Conservation (phyloP, 1,140 invertebrate species). For the Parasteatoda tepidariorum region DNA sequence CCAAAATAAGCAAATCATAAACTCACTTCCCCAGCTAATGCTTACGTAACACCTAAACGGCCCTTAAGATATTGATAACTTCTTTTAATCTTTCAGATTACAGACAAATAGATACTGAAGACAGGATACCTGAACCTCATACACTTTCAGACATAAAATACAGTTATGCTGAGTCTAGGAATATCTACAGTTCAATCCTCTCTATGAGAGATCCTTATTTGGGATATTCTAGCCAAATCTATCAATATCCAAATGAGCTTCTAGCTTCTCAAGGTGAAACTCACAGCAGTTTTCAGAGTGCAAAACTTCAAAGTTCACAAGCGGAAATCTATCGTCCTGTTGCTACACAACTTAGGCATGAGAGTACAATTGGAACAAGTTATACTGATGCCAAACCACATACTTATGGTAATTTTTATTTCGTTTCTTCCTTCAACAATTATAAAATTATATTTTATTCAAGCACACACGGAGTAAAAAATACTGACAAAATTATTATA, state of each 20-base stretch:
- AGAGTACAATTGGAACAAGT: neutral
- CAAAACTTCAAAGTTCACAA: neutral
- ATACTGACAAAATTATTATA: no score
- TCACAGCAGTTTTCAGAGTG: neutral
- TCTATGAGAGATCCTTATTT: conserved; percentile 21
- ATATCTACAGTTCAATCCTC: conserved; percentile 15
- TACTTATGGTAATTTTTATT: conserved; percentile 14
- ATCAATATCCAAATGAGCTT: conserved; percentile 25
- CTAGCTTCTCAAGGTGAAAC: neutral
- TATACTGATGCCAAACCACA: conserved; percentile 22
- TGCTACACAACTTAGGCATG: conserved; percentile 4
- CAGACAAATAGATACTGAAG: neutral
- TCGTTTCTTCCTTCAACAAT: no score
- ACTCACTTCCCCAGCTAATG: no score
- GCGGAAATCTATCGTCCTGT: conserved; percentile 39
- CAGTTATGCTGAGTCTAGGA: conserved; percentile 4
- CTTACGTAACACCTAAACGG: no score
- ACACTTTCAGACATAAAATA: neutral
- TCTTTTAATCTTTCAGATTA: conserved; percentile 34
- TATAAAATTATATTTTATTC: no score
- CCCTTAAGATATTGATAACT: no score
- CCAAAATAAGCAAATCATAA: no score
- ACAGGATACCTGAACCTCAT: neutral
- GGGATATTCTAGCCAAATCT: conserved; percentile 1
- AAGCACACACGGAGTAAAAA: no score